Evolutionary conservation across 2,888 invertebrate species (phyloP).

Genomic region (Crioceris asparagi): DNA sequence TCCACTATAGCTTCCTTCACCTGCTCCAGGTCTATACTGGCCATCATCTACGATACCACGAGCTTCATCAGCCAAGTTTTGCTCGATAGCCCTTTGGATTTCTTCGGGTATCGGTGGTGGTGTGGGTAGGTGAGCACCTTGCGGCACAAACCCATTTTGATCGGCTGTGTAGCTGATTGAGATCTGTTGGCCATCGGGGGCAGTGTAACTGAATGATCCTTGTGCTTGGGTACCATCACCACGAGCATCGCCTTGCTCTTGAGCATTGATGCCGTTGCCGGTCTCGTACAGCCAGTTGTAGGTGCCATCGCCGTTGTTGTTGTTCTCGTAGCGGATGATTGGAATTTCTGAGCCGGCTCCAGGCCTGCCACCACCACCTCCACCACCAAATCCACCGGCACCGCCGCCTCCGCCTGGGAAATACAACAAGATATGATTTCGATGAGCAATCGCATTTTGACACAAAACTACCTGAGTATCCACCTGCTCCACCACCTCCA

Average conservation of each 20-base stretch:
- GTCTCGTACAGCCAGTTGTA: conserved; percentile 42
- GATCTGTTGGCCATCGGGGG: conserved; percentile 30
- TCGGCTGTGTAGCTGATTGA: conserved; percentile 46
- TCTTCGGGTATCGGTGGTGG: conserved; percentile 50
- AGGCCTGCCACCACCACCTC: conserved; percentile 5
- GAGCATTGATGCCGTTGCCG: conserved; percentile 43
- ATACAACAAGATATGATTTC: conserved; percentile 3
- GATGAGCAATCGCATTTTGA: conserved; percentile 3
- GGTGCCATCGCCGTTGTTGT: conserved; percentile 29
- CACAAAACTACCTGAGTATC: conserved; percentile 8
- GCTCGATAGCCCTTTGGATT: conserved; percentile 37
- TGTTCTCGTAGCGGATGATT: conserved; percentile 27
- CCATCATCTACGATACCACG: conserved; percentile 26
- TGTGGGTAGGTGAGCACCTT: conserved; percentile 47
- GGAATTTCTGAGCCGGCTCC: conserved; percentile 16
- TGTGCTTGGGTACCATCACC: conserved; percentile 28
- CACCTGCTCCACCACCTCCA: conserved; percentile 10
- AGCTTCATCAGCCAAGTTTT: conserved; percentile 27
- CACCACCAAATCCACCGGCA: conserved; percentile 11
- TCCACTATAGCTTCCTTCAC: conserved; percentile 16
- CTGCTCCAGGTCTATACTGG: conserved; percentile 23
- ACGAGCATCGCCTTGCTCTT: conserved; percentile 27
- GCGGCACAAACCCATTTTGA: conserved; percentile 45
- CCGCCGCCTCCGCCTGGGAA: conserved; percentile 6
- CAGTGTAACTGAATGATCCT: conserved; percentile 28